Evolutionary conservation across 2,797 vertebrate genomes (phyloP), one percentile per base, ranked within the genome.

Genomic region (Mallotus villosus): DNA sequence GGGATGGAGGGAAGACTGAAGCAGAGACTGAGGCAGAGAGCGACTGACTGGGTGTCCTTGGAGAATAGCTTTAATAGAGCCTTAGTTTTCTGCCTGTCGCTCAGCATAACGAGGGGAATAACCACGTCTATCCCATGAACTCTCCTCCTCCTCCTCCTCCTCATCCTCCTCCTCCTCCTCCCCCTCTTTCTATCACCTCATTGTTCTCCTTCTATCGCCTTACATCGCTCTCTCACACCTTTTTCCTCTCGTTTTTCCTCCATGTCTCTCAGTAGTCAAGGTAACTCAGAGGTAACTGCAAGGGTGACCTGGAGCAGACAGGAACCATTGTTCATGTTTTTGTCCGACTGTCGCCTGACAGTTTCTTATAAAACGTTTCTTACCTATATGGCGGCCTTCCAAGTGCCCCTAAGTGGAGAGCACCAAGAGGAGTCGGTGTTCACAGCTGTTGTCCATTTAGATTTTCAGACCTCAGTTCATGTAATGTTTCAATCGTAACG

Each of bases 91-190:
- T 68, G 79, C 70, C 86, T 86, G 90, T 86, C 88, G 85, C 86
- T 91, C 89, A 89, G 80, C 79, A 85, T 90, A 91, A 91, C 69
- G 73, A 90, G 87, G 19, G 76, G 78, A 82, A 87, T 80, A 85
- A 85, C 84, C 60, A 65, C 51, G 78, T 73, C 72, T 37, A 46
- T 84, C 74, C 79, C 75, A 59, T 71, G 21, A 8, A 51, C 34
- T 70, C 70, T 68, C 62, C 76, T 74, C 63, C 46, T 2, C 25
- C 67, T 66, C 63, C 17, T 53, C 49, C 51, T 53, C 59, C 51
- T 29, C n/a, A n/a, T 68, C 62, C 76, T 74, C 63, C 46, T 2
- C 25, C 67, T 66, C 63, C 17, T 53, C 49, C 51, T 53, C 59
- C 32, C 51, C 46, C 67, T 63, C 73, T 59, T 55, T 69, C 62